phyloP scores from a whole-genome alignment of 2,113 vertebrate species.

The Phylloscopus whistleri region DNA sequence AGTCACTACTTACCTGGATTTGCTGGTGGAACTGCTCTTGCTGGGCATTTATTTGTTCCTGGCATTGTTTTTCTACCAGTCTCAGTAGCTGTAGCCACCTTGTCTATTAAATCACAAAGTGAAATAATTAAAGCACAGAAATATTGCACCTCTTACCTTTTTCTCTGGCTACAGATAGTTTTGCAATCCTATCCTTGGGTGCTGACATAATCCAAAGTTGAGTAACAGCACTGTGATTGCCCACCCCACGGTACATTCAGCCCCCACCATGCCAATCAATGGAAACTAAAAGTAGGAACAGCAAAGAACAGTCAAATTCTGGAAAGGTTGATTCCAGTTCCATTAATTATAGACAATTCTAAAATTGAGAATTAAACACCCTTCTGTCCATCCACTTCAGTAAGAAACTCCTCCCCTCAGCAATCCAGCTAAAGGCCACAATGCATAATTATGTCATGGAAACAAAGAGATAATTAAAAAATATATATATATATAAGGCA shows the following conservation, averaged over 20 bases:
- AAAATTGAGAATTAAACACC: not conserved
- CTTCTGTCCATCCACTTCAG: not conserved
- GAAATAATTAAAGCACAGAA: not conserved
- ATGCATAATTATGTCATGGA: not conserved
- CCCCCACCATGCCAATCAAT: not conserved
- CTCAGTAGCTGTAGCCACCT: constrained; percentile 90
- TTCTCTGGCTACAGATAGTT: not conserved
- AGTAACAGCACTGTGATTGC: not conserved
- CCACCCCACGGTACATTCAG: not conserved
- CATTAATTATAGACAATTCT: not conserved
- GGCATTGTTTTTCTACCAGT: constrained; percentile 91
- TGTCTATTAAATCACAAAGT: constrained; percentile 73
- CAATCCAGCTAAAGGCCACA: not conserved
- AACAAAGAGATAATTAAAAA: not conserved
- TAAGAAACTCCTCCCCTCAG: not conserved
- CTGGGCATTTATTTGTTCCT: constrained; percentile 89
- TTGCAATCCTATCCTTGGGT: not conserved
- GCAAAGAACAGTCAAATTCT: not conserved
- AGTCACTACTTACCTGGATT: constrained; percentile 80
- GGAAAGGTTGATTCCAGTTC: not conserved
- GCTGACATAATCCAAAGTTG: not conserved
- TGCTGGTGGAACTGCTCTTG: constrained; percentile 93
- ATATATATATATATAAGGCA: not conserved
- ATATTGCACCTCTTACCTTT: not conserved
- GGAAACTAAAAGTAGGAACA: not conserved